Conservation (phyloP, 2,113 vertebrate species). For the Eira barbara region DNA sequence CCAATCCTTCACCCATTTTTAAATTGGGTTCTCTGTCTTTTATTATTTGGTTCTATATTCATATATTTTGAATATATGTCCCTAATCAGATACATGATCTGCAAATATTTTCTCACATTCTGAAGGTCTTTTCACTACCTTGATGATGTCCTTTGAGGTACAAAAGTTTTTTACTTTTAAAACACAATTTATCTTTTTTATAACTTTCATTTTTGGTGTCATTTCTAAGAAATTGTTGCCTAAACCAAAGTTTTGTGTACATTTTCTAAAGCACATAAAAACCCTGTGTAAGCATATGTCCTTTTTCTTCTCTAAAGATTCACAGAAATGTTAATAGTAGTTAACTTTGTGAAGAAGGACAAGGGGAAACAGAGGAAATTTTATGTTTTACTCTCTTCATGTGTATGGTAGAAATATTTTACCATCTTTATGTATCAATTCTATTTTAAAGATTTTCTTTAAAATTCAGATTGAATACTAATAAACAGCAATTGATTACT, state of each 20-base stretch:
- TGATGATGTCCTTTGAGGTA: background rate
- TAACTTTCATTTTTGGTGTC: background rate
- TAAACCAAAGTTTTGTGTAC: background rate
- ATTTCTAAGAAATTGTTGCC: background rate
- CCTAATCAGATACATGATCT: background rate
- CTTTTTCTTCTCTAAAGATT: background rate
- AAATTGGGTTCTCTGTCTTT: constrained; percentile 8
- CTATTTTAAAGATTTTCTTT: background rate
- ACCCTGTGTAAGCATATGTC: background rate
- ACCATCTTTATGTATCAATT: background rate
- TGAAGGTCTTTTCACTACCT: background rate
- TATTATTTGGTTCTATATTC: background rate
- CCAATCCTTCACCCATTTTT: background rate
- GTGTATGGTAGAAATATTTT: background rate
- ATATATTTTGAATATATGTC: background rate
- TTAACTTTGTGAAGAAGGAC: background rate
- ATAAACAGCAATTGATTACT: background rate
- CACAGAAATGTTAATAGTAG: background rate
- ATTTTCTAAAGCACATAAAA: background rate
- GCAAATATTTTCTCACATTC: background rate
- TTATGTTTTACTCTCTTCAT: background rate
- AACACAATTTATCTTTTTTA: background rate
- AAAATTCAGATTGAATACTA: background rate
- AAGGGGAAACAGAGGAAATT: background rate
- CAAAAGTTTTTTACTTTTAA: background rate